Evolutionary conservation across 2,113 vertebrate species (phyloP), one percentile per base, ranked within the genome.

Genomic region (Gymnobelideus leadbeateri): DNA sequence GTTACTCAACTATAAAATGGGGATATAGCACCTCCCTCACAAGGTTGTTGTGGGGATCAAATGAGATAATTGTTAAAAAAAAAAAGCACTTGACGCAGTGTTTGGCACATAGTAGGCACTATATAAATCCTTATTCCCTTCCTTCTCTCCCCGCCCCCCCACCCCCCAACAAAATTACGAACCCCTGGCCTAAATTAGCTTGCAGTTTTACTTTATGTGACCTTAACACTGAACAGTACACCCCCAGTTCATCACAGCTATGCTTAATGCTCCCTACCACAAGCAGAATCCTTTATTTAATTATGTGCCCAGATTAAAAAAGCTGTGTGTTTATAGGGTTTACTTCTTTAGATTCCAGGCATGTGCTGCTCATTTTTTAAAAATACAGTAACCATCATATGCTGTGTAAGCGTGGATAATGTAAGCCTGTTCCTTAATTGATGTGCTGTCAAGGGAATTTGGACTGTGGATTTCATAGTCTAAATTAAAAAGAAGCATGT

Each of bases 381-480:
- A 68, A 94, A 90, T 53, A 89, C 0, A 28, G 52, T 37, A 92
- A 14, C 19, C 26, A 37, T 43, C 24, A 3, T 9, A 43, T 51
- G 51, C 57, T 89, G 2, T 19, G 68, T 19, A 89, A 11, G 3
- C 91, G 0, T 90, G 0, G n/a, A 43, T 91, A 49, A 93, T 89
- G 90, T 91, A 16, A 47, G 84, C 10, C 51, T 92, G 91, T 84
- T 0, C 55, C 53, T 96, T 51, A 8, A 5, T 94, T 97, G 95
- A n/a, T 96, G 10, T 90, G n/a, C 84, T 50, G 25, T 25, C 94
- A 90, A 93, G 84, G 26, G 95, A 96, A 96, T 95, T 93, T 95
- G 57, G 31, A n/a, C 93, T 84, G 68, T 91, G 93, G 19, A 77
- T 91, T 94, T 89, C 89, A 92, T 97, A 91, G 77, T 77, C 89